Conservation (phyloP, 2,797 vertebrate species). For the Phrynocephalus forsythii region DNA sequence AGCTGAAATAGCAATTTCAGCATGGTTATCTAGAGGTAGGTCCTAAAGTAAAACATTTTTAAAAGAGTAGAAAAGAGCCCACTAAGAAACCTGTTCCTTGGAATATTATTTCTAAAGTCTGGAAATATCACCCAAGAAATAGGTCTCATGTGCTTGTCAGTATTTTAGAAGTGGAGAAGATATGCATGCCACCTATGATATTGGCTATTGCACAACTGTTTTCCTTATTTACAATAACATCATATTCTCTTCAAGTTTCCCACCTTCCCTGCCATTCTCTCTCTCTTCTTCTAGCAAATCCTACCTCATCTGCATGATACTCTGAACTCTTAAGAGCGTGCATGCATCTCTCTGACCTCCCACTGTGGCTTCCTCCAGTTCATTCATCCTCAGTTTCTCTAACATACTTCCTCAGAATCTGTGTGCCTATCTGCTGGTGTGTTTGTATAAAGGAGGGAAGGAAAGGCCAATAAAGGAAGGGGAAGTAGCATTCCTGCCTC, state of each 20-base stretch:
- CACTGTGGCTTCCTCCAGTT: slow-evolving; percentile 48
- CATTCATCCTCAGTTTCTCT: slow-evolving; percentile 58
- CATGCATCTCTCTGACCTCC: slow-evolving; percentile 35
- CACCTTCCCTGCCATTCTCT: not conserved
- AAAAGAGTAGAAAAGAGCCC: not conserved
- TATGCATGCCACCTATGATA: slow-evolving; percentile 39
- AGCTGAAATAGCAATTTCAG: too few species aligned
- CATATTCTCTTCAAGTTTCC: slow-evolving; percentile 25
- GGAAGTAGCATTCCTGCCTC: slow-evolving; percentile 30
- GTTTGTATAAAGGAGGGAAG: slow-evolving; percentile 11
- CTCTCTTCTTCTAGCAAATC: not conserved
- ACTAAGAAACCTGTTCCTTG: slow-evolving; percentile 29
- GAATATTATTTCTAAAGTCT: slow-evolving; percentile 8
- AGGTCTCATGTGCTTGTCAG: not conserved
- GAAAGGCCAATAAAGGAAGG: slow-evolving; percentile 12
- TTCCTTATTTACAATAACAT: slow-evolving; percentile 21
- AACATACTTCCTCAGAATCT: slow-evolving; percentile 44
- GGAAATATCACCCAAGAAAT: slow-evolving; percentile 1
- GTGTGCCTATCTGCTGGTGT: not conserved
- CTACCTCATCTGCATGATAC: not conserved
- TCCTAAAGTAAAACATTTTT: too few species aligned
- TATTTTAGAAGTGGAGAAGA: not conserved
- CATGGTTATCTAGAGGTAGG: too few species aligned
- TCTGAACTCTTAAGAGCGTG: slow-evolving; percentile 16
- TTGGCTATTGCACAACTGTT: slow-evolving; percentile 29